Evolutionary conservation across 2,888 invertebrate genomes (phyloP).

Genomic region (Epinotia nisella): DNA sequence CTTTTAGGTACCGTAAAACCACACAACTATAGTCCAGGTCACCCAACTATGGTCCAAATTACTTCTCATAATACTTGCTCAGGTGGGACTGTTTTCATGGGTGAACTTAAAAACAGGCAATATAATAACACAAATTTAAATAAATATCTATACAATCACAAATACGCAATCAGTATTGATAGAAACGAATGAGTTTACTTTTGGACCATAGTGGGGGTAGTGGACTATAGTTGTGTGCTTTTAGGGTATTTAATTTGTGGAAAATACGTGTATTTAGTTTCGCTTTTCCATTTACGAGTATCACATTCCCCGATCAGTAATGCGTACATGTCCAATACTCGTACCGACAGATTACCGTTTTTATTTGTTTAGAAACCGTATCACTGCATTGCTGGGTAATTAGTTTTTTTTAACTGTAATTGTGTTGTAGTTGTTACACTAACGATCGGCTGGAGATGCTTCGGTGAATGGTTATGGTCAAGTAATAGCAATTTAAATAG

Average conservation of each 20-base stretch:
- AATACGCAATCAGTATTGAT: too few species aligned
- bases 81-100: too few species aligned
- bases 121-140: too few species aligned
- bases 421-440: constrained; percentile 28
- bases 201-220: too few species aligned
- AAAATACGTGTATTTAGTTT: constrained; percentile 5
- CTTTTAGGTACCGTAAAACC: too few species aligned
- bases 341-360: constrained; percentile 32
- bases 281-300: constrained; percentile 9
- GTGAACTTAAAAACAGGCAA: too few species aligned
- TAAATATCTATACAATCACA: too few species aligned
- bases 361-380: constrained; percentile 42
- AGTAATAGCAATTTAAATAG: constrained; percentile 14
- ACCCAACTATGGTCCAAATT: too few species aligned
- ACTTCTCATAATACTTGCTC: too few species aligned
- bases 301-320: constrained; percentile 28
- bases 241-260: neutral
- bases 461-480: constrained; percentile 24
- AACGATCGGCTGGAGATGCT: constrained; percentile 32
- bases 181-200: too few species aligned
- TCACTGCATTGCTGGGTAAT: constrained; percentile 33
- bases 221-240: too few species aligned
- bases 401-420: constrained; percentile 36
- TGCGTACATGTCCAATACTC: constrained; percentile 26
- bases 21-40: too few species aligned